Conservation (phyloP, 2,113 vertebrate species). For the Bubalus kerabau region DNA sequence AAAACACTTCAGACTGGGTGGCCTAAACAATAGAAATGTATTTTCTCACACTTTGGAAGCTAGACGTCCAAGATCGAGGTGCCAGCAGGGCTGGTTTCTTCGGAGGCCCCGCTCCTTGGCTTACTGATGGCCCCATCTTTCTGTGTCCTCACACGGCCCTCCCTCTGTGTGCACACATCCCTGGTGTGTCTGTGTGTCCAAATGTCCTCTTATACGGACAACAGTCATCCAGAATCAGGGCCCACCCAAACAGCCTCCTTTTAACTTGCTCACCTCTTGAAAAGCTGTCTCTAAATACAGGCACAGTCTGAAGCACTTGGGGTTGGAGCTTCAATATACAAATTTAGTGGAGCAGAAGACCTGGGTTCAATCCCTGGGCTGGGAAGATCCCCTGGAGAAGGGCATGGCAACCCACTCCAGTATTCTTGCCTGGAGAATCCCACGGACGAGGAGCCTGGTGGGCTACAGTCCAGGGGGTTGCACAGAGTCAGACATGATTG, state of each 20-base stretch:
- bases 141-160: fast-evolving
- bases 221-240: fast-evolving
- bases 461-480: neutral
- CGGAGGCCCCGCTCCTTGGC: neutral
- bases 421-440: neutral
- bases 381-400: neutral
- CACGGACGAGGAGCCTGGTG: neutral
- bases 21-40: neutral
- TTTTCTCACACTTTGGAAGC: neutral
- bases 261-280: neutral
- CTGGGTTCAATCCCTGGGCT: neutral
- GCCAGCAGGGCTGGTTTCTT: neutral
- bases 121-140: neutral
- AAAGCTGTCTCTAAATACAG: neutral
- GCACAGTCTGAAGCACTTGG: neutral
- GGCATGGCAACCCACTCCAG: neutral
- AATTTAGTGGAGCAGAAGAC: neutral
- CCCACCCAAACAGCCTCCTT: neutral
- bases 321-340: neutral
- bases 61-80: neutral
- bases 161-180: neutral
- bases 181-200: neutral
- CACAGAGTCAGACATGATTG: neutral
- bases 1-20: neutral
- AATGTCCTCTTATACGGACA: neutral